Percentiles rank a stretch among this genome's conserved stretches.
Evolutionary conservation across 2,797 vertebrate genomes (phyloP).

Genomic region (Pteropus rufus): DNA sequence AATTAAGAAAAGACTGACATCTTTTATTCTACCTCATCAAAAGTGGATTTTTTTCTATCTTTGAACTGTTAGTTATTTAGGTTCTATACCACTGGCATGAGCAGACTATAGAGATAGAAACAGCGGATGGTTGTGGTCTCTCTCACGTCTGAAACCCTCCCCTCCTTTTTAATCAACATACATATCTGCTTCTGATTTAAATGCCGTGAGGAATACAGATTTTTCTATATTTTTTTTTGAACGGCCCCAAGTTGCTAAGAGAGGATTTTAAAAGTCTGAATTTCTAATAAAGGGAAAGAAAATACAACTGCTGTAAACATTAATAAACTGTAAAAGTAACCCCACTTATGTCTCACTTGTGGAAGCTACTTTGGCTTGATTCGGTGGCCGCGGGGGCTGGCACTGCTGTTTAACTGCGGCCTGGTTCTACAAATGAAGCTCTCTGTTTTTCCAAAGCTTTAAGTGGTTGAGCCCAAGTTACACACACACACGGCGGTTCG

Average conservation of each 20-base stretch:
- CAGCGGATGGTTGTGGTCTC: not conserved
- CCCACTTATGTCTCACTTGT: not conserved
- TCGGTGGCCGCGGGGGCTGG: not conserved
- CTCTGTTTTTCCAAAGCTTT: not conserved
- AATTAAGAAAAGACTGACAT: not conserved
- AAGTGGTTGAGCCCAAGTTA: not conserved
- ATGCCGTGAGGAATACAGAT: not conserved
- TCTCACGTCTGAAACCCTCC: not conserved
- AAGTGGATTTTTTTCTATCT: not conserved
- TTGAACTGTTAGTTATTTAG: not conserved
- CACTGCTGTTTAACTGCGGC: not conserved
- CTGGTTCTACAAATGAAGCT: not conserved
- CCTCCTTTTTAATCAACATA: not conserved
- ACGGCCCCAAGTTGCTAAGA: not conserved
- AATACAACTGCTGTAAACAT: not conserved
- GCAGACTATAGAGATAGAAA: not conserved
- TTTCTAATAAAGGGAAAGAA: constrained; percentile 32
- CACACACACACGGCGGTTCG: not conserved
- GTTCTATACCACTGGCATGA: not conserved
- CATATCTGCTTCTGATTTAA: not conserved
- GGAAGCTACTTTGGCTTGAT: not conserved
- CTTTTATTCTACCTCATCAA: not conserved
- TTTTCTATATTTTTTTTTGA: not conserved
- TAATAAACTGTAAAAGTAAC: not conserved
- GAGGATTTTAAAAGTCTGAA: not conserved